Conservation (phyloP, 1,140 invertebrate genomes). For the Anoplolepis gracilipes region DNA sequence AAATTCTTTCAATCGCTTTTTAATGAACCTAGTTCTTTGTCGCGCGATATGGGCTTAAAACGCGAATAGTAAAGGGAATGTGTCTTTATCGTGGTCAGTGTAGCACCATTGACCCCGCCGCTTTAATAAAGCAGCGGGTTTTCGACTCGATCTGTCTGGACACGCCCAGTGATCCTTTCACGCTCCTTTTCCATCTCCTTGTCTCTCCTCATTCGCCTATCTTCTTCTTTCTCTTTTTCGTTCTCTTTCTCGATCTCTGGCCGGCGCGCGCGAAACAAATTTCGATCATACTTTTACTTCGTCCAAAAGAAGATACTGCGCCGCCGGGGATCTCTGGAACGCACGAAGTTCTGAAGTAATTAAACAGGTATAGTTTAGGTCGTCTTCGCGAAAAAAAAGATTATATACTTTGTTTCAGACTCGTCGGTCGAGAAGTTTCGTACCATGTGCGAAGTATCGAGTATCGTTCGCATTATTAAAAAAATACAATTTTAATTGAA, state of each 20-base stretch:
- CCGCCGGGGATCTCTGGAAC: constrained; percentile 44
- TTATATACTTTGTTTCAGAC: constrained; percentile 8
- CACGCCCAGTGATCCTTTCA: constrained; percentile 77
- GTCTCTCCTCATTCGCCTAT: constrained; percentile 17
- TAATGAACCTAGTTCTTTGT: constrained; percentile 6
- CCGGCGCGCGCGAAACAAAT: constrained; percentile 42
- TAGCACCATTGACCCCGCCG: constrained; percentile 67
- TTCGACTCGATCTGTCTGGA: constrained; percentile 76
- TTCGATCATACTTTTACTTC: constrained; percentile 41
- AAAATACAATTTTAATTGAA: constrained; percentile 7
- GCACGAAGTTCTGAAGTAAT: constrained; percentile 50
- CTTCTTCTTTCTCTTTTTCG: constrained; percentile 33
- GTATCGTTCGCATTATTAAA: constrained; percentile 17
- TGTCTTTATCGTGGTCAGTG: constrained; percentile 66
- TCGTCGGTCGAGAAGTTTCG: constrained; percentile 15
- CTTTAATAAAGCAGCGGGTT: constrained; percentile 77
- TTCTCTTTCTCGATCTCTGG: constrained; percentile 54
- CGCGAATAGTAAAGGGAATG: constrained; percentile 63
- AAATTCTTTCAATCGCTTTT: not conserved
- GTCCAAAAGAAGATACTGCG: constrained; percentile 13
- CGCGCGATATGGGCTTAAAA: constrained; percentile 42
- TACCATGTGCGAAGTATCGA: not conserved
- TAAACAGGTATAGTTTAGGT: constrained; percentile 55
- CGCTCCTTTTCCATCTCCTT: constrained; percentile 73
- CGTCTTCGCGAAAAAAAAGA: constrained; percentile 35